Evolutionary conservation across 2,113 vertebrate species (phyloP).

Genomic region (Vimba vimba): DNA sequence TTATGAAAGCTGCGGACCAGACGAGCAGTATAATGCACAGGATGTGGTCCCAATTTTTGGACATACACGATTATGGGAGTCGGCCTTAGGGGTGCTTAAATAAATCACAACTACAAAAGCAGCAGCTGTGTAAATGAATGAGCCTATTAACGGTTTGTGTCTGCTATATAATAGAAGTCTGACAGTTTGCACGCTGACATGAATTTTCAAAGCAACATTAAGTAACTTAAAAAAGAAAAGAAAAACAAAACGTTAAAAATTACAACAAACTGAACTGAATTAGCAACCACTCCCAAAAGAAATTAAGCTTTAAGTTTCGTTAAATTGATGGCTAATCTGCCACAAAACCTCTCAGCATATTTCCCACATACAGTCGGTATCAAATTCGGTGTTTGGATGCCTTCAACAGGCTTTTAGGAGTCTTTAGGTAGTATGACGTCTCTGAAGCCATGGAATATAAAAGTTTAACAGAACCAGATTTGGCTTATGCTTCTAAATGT

Average conservation of each 20-base stretch:
- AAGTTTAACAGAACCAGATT: background rate
- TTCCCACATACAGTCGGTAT: background rate
- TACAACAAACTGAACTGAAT: background rate
- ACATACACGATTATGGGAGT: background rate
- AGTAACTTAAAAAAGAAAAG: background rate
- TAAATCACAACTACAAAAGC: background rate
- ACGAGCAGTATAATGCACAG: slow-evolving; percentile 38
- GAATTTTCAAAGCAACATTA: background rate
- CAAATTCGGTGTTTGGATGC: background rate
- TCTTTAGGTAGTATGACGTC: background rate
- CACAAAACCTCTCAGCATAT: background rate
- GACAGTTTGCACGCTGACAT: background rate
- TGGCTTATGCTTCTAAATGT: background rate
- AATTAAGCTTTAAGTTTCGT: background rate
- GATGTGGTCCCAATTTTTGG: slow-evolving; percentile 59
- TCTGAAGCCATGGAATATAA: background rate
- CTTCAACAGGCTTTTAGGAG: background rate
- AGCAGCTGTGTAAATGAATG: background rate
- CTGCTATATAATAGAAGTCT: background rate
- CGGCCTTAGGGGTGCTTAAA: background rate
- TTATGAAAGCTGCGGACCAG: slow-evolving; percentile 16
- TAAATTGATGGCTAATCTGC: background rate
- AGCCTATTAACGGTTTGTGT: background rate
- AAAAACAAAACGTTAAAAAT: background rate
- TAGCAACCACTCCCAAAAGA: background rate